Evolutionary conservation across 2,888 invertebrate species (phyloP).

Genomic region (Asteroscopus sphinx): DNA sequence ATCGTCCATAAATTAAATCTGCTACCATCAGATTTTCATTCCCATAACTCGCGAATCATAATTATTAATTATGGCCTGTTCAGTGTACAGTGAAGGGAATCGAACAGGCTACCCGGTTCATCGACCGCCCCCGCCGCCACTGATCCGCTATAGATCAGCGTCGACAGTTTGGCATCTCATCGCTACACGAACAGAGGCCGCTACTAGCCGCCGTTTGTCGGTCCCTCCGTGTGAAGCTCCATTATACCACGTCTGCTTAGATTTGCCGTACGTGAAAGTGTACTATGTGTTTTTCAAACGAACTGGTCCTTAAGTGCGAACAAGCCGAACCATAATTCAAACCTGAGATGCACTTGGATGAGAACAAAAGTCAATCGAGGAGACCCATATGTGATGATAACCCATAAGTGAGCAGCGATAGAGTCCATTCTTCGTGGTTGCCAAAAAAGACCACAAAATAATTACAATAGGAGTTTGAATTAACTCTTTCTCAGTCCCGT

Average conservation of each 20-base stretch:
- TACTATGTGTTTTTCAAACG: not conserved
- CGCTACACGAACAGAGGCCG: constrained; percentile 56
- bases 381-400: no score
- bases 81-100: constrained; percentile 39
- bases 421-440: no score
- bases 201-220: constrained; percentile 58
- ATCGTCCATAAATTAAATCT: constrained; percentile 49
- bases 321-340: not conserved
- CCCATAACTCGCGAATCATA: constrained; percentile 55
- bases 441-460: no score
- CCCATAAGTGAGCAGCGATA: no score
- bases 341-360: no score
- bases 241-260: constrained; percentile 28
- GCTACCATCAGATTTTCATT: constrained; percentile 52
- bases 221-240: constrained; percentile 41
- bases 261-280: not conserved
- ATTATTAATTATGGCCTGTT: constrained; percentile 50
- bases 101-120: constrained; percentile 54
- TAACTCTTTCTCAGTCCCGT: no score
- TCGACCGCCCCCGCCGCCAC: constrained; percentile 46
- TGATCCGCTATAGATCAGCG: constrained; percentile 67
- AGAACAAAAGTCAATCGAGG: no score
- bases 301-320: not conserved
- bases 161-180: constrained; percentile 62
- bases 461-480: no score